Conservation (phyloP, 1,140 invertebrate genomes). For the Pissodes strobi region DNA sequence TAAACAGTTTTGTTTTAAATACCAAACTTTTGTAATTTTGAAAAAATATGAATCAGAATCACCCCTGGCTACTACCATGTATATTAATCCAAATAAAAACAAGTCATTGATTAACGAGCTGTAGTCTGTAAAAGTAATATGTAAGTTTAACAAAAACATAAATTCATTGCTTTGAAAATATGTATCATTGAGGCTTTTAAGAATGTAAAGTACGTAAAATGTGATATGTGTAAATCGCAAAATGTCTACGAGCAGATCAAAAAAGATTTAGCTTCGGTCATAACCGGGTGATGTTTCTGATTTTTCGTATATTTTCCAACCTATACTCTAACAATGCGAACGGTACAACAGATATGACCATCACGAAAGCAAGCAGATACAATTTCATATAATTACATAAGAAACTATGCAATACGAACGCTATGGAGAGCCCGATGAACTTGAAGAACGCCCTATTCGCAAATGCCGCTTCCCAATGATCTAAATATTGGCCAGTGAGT, state of each 20-base stretch:
- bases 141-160: too few species aligned
- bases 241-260: conserved; percentile 34
- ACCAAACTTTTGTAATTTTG: too few species aligned
- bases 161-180: too few species aligned
- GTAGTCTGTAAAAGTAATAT: too few species aligned
- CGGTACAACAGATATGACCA: conserved; percentile 54
- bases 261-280: conserved; percentile 50
- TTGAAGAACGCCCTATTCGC: conserved; percentile 57
- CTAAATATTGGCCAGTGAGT: conserved; percentile 55
- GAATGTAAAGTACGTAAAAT: conserved; percentile 1
- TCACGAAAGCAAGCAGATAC: conserved; percentile 53
- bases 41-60: too few species aligned
- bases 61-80: too few species aligned
- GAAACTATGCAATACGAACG: conserved; percentile 55
- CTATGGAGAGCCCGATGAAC: conserved; percentile 55
- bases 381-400: conserved; percentile 59
- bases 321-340: conserved; percentile 55
- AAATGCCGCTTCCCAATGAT: conserved; percentile 58
- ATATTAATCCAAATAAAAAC: too few species aligned
- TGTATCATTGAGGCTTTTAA: too few species aligned
- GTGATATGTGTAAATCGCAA: conserved; percentile 32
- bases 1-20: too few species aligned
- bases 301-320: conserved; percentile 51
- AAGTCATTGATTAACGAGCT: too few species aligned
- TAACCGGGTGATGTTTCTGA: conserved; percentile 52